These are phyloP conservation scores for Helicoverpa zea DNA, from an alignment of 1,140 invertebrate species.

Conservation along the genomic window DNA sequence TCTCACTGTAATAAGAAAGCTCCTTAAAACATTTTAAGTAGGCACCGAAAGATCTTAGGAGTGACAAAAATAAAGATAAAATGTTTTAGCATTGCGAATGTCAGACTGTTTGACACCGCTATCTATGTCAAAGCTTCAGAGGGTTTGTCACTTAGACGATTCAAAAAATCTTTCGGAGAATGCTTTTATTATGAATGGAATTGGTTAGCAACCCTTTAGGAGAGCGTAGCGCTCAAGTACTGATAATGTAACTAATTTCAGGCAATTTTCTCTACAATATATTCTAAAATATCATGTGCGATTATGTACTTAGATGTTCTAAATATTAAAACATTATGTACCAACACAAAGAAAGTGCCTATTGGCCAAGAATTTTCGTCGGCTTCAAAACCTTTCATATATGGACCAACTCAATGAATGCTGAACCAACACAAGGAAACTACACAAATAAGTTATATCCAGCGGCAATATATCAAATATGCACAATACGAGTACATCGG, in stretches of 20 bases:
- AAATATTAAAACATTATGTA: too few species aligned
- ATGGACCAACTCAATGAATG: not conserved
- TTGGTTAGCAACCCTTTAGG: not conserved
- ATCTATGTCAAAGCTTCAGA: slow-evolving; percentile 20
- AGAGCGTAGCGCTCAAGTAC: not conserved
- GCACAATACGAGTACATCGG: slow-evolving; percentile 37
- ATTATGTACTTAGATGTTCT: too few species aligned
- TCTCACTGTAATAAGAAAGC: slow-evolving; percentile 10
- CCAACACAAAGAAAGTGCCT: too few species aligned
- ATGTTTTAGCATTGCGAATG: slow-evolving; percentile 19
- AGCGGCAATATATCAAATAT: slow-evolving; percentile 23
- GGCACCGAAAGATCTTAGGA: slow-evolving; percentile 7
- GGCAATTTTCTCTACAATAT: too few species aligned
- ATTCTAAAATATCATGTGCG: too few species aligned
- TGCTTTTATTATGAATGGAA: not conserved
- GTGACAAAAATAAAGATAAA: slow-evolving; percentile 37
- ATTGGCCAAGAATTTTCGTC: not conserved
- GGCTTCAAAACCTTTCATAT: not conserved
- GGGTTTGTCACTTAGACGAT: slow-evolving; percentile 23
- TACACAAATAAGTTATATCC: slow-evolving; percentile 24
- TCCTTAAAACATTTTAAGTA: slow-evolving; percentile 31
- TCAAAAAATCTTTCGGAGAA: slow-evolving; percentile 8
- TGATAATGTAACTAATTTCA: too few species aligned
- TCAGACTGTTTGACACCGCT: slow-evolving; percentile 20
- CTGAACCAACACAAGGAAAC: slow-evolving; percentile 1